phyloP scores from a whole-genome alignment of 2,113 vertebrate genomes.

The Gulo gulo region DNA sequence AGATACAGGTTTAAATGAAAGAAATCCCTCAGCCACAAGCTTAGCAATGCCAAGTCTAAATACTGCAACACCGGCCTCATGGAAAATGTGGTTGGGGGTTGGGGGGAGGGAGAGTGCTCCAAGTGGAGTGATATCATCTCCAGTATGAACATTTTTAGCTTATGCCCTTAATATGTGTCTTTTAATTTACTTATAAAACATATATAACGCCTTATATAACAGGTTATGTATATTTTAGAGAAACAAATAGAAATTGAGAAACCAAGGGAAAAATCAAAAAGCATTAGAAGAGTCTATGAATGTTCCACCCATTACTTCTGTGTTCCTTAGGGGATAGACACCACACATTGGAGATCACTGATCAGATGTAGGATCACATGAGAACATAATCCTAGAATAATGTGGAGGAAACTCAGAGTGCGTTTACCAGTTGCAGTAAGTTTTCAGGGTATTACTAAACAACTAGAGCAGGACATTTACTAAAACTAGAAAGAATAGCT shows the following conservation, averaged over 20 bases:
- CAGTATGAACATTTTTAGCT: background rate
- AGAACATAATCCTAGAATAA: background rate
- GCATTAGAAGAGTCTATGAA: background rate
- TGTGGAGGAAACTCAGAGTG: background rate
- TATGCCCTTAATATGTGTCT: background rate
- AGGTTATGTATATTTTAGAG: background rate
- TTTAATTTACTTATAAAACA: background rate
- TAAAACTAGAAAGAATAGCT: background rate
- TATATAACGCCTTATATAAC: background rate
- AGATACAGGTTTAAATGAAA: background rate
- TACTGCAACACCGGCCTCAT: accelerated
- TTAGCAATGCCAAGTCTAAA: background rate
- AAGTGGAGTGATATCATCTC: background rate
- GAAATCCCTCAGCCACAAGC: background rate
- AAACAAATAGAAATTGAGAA: background rate
- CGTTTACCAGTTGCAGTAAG: background rate
- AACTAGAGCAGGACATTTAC: background rate
- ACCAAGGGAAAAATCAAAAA: background rate
- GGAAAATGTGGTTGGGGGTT: background rate
- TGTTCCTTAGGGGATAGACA: accelerated
- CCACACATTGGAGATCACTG: background rate
- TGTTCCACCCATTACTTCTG: background rate
- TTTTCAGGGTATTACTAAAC: background rate
- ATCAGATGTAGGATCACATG: background rate
- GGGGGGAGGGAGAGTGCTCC: background rate